Base-by-base conservation (phyloP, 53 echinoderm and acorn worm genomes). In the Luidia sarsii region DNA sequence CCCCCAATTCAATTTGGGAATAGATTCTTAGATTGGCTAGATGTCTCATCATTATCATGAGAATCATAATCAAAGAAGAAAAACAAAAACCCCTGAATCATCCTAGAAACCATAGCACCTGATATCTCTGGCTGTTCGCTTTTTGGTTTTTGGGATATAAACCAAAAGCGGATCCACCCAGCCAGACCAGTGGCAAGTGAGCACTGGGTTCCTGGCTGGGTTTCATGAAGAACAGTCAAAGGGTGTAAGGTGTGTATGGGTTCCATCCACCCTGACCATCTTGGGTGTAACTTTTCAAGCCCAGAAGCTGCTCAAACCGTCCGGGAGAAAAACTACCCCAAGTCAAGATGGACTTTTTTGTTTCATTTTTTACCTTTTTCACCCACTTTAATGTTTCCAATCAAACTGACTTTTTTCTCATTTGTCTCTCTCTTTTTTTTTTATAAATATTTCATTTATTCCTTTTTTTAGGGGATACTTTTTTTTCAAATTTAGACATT, bases 141-240 rank as follows among this genome's bases (percentile, higher is more conserved):
- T 63, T 66, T 27, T 22, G n/a, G n/a, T n/a, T n/a, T n/a, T n/a
- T n/a, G n/a, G n/a, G n/a, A n/a, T n/a, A n/a, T n/a, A n/a, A n/a
- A n/a, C n/a, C n/a, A 16, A 33, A 39, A 50, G 77, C 39, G 30
- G 32, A 79, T 87, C 90, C 82, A 82, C 91, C 83, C 33, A 83
- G 39, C 79, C 87, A 75, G 85, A 46, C 91, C 91, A 71, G 54
- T 45, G 87, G n/a, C n/a, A 82, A 90, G 50, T 74, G 68, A 50
- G 41, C 45, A 67, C 37, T 83, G 91, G 87, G 83, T 91, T 91
- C 70, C 70, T 46, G 87, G 70, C 57, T 64, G 57, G 68, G 91
- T 50, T 83, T 91, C 91, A 91, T 91, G 27, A 39, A 87, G 91
- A 87, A 70, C 91, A 67, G 83, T 71, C 27, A 15, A 48, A 65